phyloP scores from a whole-genome alignment of 2,888 invertebrate species.

The Osedax frankpressi region DNA sequence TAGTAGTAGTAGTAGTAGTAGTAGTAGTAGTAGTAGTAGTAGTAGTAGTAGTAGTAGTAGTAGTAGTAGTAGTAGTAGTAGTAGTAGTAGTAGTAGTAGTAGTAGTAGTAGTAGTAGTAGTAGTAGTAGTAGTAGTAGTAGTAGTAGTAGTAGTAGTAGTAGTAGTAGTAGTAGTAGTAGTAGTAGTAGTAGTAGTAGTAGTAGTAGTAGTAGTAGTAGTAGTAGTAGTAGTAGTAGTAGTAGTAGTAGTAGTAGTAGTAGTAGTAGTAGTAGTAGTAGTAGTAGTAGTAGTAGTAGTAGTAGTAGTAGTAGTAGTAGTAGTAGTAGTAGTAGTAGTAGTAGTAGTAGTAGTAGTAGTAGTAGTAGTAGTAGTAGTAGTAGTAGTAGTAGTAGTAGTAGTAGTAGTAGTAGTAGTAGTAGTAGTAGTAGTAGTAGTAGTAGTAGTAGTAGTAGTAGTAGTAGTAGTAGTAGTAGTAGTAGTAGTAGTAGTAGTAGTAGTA shows the following conservation, averaged over 20 bases:
- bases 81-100: not conserved
- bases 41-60: not conserved
- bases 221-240: too few species aligned
- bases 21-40: not conserved
- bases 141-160: not conserved
- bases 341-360: not conserved
- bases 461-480: not conserved
- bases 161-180: not conserved
- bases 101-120: not conserved
- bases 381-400: constrained; percentile 1
- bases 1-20: not conserved
- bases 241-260: too few species aligned
- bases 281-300: not conserved
- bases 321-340: not conserved
- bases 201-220: too few species aligned
- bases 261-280: not conserved
- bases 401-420: too few species aligned
- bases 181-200: not conserved
- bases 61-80: too few species aligned
- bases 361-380: not conserved
- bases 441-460: not conserved
- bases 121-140: not conserved
- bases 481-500: not conserved
- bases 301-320: too few species aligned
- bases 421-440: not conserved